phyloP scores from a whole-genome alignment of 1,140 invertebrate species.

The Hormaphis cornu region DNA sequence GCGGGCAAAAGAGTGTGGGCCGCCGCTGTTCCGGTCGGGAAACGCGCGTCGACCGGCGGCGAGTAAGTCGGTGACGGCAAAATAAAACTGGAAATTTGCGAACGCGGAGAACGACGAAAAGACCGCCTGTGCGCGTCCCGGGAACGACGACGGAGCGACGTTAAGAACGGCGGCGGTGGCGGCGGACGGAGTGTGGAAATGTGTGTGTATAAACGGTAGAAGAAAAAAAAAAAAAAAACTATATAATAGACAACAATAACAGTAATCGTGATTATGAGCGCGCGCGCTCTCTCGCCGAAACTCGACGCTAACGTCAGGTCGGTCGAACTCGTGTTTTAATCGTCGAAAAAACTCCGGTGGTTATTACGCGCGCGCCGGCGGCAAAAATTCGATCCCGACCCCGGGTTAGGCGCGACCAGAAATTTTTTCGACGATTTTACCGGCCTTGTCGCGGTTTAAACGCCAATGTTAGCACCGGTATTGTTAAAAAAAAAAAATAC shows the following conservation, averaged over 20 bases:
- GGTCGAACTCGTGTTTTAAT: neutral
- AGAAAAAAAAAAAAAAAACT: neutral
- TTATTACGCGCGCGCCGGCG: neutral
- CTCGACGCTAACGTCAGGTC: neutral
- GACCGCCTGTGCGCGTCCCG: neutral
- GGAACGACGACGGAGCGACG: neutral
- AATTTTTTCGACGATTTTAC: too few relatives aligned
- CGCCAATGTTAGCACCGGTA: too few relatives aligned
- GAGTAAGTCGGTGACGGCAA: too few relatives aligned
- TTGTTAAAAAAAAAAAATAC: too few relatives aligned
- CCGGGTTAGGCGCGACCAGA: too few relatives aligned
- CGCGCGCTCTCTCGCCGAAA: too few relatives aligned
- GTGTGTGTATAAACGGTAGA: slow-evolving; percentile 11
- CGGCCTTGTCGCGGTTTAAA: too few relatives aligned
- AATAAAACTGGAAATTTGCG: neutral
- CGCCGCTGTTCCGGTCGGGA: too few relatives aligned
- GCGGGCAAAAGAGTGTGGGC: too few relatives aligned
- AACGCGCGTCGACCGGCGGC: too few relatives aligned
- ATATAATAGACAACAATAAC: slow-evolving; percentile 23
- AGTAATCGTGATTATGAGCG: neutral
- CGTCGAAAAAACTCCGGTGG: neutral
- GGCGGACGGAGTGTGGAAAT: neutral
- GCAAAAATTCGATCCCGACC: too few relatives aligned
- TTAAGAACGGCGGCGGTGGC: neutral
- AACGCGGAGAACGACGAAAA: neutral